A percentile compares a stretch with the other conserved stretches of the same genome.
phyloP scores from a whole-genome alignment of 2,797 vertebrate species.

The Serranus cabrilla region DNA sequence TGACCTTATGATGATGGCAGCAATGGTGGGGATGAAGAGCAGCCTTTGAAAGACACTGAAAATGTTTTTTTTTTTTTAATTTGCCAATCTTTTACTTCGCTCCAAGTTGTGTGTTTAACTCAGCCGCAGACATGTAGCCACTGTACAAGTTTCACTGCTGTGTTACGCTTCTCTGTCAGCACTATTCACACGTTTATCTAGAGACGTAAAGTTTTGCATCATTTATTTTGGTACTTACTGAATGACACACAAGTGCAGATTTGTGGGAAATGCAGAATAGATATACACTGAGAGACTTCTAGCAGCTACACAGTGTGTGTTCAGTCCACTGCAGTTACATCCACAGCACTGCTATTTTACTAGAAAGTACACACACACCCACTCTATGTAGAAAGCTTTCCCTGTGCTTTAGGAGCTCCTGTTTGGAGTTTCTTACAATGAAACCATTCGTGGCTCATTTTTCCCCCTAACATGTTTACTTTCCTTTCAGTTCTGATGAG shows the following conservation, averaged over 20 bases:
- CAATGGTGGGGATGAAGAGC: background rate
- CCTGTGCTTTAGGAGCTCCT: constrained; percentile 36
- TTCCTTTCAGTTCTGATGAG: constrained; percentile 39
- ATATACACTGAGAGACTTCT: constrained; percentile 28
- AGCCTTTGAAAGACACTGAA: constrained; percentile 30
- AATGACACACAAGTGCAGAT: constrained; percentile 20
- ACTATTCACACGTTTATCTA: background rate
- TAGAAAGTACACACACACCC: constrained; percentile 11
- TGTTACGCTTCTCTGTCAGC: background rate
- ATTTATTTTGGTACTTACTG: constrained; percentile 24
- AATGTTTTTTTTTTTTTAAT: constrained; percentile 13
- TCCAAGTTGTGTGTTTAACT: constrained; percentile 24
- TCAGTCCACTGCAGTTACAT: constrained; percentile 15
- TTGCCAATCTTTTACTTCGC: constrained; percentile 34
- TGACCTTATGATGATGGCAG: constrained; percentile 1
- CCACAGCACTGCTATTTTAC: constrained; percentile 30
- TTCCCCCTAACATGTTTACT: constrained; percentile 33
- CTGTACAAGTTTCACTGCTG: constrained; percentile 19
- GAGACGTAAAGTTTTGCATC: background rate
- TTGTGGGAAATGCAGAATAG: constrained; percentile 34
- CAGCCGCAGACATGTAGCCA: constrained; percentile 47
- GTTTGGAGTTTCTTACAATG: constrained; percentile 9
- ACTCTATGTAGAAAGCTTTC: constrained; percentile 7
- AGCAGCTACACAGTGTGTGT: constrained; percentile 34
- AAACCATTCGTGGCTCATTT: constrained; percentile 1